Evolutionary conservation across 2,797 vertebrate species (phyloP).

Genomic region (Scolopax bukidnonensis): DNA sequence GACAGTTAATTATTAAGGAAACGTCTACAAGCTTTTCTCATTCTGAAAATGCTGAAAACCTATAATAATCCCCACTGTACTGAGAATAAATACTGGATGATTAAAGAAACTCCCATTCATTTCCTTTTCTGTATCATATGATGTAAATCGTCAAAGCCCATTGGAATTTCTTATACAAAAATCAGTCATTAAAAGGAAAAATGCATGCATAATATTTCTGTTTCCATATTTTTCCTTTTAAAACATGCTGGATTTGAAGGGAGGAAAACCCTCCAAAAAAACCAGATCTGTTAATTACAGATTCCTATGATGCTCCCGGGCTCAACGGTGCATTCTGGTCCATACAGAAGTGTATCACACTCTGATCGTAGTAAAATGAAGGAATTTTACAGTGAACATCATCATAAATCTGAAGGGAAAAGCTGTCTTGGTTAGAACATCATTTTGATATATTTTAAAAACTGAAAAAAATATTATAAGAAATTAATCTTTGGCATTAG

Average conservation of each 20-base stretch:
- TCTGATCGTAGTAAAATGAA: neutral
- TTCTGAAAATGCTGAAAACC: neutral
- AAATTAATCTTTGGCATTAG: neutral
- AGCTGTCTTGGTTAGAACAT: neutral
- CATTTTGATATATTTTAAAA: neutral
- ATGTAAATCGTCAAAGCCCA: neutral
- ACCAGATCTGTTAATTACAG: neutral
- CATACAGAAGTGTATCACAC: neutral
- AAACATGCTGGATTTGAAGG: neutral
- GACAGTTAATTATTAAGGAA: neutral
- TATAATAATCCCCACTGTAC: neutral
- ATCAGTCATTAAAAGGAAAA: neutral
- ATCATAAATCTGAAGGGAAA: neutral
- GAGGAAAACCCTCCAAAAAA: neutral
- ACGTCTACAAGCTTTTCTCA: neutral
- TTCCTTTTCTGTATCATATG: neutral
- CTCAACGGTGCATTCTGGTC: neutral
- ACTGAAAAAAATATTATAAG: rapidly evolving
- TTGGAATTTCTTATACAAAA: neutral
- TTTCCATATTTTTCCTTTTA: neutral
- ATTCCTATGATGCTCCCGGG: neutral
- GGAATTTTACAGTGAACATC: neutral
- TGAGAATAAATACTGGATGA: neutral
- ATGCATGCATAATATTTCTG: neutral
- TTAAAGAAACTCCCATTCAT: neutral